These are phyloP conservation scores for Cercopithecus mona DNA, from an alignment of 2,113 vertebrate species.

Conservation along the genomic window DNA sequence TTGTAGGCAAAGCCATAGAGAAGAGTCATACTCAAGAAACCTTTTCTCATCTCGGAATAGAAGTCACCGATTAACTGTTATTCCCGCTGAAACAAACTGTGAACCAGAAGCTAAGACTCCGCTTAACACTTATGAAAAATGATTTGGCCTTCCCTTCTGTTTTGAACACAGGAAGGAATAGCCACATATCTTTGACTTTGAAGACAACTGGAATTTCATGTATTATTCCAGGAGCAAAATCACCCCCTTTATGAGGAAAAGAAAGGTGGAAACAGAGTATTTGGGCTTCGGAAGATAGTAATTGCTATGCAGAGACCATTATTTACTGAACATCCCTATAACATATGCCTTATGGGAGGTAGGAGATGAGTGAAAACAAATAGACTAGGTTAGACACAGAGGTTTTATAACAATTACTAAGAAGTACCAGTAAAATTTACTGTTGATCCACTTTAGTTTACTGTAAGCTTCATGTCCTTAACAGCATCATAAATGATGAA, in stretches of 20 bases:
- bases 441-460: slow-evolving; percentile 19
- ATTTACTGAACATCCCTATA: background rate
- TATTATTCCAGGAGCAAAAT: slow-evolving; percentile 2
- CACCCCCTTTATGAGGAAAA: background rate
- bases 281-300: background rate
- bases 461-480: background rate
- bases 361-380: background rate
- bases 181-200: background rate
- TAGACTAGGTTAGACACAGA: background rate
- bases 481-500: slow-evolving; percentile 35
- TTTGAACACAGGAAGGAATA: background rate
- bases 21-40: background rate
- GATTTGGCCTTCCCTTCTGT: background rate
- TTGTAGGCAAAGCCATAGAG: background rate
- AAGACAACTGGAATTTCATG: background rate
- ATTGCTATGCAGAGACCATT: background rate
- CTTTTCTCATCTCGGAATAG: background rate
- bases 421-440: background rate
- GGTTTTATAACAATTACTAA: background rate
- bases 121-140: slow-evolving; percentile 1
- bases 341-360: background rate
- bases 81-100: background rate
- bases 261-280: background rate
- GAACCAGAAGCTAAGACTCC: background rate
- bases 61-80: background rate